Evolutionary conservation across 2,888 invertebrate genomes (phyloP), one percentile per base, ranked within the genome.

Genomic region (Uloborus plumipes): DNA sequence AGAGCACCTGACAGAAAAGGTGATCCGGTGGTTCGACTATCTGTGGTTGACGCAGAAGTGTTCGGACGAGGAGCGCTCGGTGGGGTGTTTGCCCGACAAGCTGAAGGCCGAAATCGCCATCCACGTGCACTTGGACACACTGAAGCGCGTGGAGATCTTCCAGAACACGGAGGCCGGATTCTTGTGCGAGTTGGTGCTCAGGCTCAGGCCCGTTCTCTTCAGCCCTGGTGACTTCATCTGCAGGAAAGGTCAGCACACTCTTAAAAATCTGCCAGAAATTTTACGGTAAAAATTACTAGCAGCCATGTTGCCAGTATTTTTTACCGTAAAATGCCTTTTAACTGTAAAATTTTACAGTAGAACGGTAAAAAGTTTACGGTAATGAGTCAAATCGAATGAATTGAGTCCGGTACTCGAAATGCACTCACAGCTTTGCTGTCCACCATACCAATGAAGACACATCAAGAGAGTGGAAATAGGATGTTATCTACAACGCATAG

Each of bases 111-210:
- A 99, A 91, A 99, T 99, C 88, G 98, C 98, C 88, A 98, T 99
- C 90, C 98, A 99, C 91, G 98, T 99, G 87, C 98, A 99, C 90
- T 92, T 99, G 90, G 98, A 99, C 91, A 99, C 98, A 85, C 91
- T 99, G 89, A 97, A 97, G 90, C 92, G 97, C 90, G 97, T 99
- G 89, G 98, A 99, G 91, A 99, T 99, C 89, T 99, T 99, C 91
- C 98, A 99, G 91, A 98, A 98, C 90, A 99, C 98, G 71, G 99
- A 99, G 90, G 98, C 98, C 84, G 99, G 99, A 79, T 99, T 99
- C 91, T 93, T 99, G 85, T 98, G 98, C 90, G 98, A 98, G 90
- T 92, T 99, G 88, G 99, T 99, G 87, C 92, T 99, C 85, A 92
- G 96, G 89, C 92, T 99, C 86, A 92, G 97, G 87, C 98, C 98